Evolutionary conservation across 1,140 invertebrate species (phyloP).

Genomic region (Euschistus heros): DNA sequence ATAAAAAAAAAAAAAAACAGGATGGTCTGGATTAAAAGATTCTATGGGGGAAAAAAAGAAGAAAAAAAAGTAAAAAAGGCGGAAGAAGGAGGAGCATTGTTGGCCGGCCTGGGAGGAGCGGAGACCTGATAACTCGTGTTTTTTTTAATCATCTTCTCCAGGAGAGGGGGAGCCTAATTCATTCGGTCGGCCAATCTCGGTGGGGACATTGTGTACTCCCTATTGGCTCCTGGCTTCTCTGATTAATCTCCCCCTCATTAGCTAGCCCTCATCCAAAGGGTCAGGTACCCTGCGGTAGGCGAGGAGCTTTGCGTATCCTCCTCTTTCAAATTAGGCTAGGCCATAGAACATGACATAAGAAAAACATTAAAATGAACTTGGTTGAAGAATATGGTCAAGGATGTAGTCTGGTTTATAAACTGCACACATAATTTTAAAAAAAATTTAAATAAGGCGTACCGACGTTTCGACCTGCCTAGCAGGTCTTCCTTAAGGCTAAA

Average conservation of each 20-base stretch:
- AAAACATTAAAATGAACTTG: too few species aligned
- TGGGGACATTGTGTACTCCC: not conserved
- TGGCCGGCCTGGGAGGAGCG: not conserved
- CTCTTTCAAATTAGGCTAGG: too few species aligned
- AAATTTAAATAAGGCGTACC: too few species aligned
- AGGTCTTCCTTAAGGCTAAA: too few species aligned
- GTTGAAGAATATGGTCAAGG: too few species aligned
- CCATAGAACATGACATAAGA: too few species aligned
- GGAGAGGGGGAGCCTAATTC: not conserved
- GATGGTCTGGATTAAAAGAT: constrained; percentile 1
- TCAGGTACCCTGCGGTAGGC: not conserved
- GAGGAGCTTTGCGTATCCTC: too few species aligned
- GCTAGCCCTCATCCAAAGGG: not conserved
- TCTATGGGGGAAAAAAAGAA: not conserved
- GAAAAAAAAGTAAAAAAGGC: not conserved
- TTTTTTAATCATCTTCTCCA: constrained; percentile 3
- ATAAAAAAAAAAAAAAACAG: not conserved
- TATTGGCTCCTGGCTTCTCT: not conserved
- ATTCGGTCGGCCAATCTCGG: not conserved
- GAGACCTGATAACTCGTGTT: constrained; percentile 6
- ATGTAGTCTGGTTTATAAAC: too few species aligned
- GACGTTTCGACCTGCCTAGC: too few species aligned
- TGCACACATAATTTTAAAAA: too few species aligned
- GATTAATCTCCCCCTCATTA: not conserved
- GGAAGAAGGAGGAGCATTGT: not conserved